Conservation (phyloP, 2,888 invertebrate genomes). For the Odontocerum albicorne region DNA sequence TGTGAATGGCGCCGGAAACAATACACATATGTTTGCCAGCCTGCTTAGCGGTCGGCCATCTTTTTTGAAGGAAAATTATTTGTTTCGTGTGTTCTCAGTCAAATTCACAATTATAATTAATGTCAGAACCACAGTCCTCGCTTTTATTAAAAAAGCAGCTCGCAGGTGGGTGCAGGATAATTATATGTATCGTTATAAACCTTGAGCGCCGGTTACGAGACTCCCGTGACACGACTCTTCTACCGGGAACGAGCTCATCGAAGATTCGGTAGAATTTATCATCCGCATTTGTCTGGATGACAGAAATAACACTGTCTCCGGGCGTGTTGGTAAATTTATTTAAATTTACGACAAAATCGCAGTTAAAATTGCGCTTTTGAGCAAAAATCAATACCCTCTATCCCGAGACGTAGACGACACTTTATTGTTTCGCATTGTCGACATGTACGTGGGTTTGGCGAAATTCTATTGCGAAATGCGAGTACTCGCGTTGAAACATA, state of each 20-base stretch:
- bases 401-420: too few relatives aligned
- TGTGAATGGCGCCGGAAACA: slow-evolving; percentile 46
- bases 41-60: slow-evolving; percentile 64
- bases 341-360: too few relatives aligned
- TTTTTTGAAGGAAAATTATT: slow-evolving; percentile 68
- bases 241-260: slow-evolving; percentile 17
- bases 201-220: too few relatives aligned
- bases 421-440: too few relatives aligned
- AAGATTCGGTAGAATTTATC: slow-evolving; percentile 17
- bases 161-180: slow-evolving; percentile 77
- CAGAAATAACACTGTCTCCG: slow-evolving; percentile 2
- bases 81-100: slow-evolving; percentile 72
- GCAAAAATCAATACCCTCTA: slow-evolving; percentile 26
- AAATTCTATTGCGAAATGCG: too few relatives aligned
- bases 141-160: slow-evolving; percentile 89
- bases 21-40: slow-evolving; percentile 47
- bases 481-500: too few relatives aligned
- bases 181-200: too few relatives aligned
- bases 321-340: slow-evolving; percentile 30
- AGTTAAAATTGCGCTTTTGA: too few relatives aligned
- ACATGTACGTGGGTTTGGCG: too few relatives aligned
- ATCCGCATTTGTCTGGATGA: slow-evolving; percentile 11
- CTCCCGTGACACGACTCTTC: slow-evolving; percentile 1
- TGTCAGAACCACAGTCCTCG: slow-evolving; percentile 74
- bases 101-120: slow-evolving; percentile 83